A percentile compares a stretch with the other conserved stretches of the same genome.
Conservation (phyloP, 2,888 invertebrate genomes). For the Abscondita cerata region DNA sequence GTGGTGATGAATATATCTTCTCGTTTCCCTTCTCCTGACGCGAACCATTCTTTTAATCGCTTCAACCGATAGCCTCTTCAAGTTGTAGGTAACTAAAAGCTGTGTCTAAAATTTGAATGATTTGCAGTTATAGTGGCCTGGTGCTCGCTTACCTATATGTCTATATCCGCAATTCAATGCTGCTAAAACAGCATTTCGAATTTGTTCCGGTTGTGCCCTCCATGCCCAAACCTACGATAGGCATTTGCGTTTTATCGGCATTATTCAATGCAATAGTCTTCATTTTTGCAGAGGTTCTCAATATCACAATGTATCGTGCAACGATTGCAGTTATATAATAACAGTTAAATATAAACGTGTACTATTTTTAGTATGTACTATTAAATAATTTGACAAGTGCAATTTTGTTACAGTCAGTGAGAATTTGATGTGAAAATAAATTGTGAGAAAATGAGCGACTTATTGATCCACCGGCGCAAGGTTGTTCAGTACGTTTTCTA, state of each 20-base stretch:
- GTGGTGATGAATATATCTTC: constrained; percentile 80
- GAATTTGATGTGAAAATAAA: constrained; percentile 14
- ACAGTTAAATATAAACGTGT: too few relatives aligned
- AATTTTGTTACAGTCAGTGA: constrained; percentile 18
- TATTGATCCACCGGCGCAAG: constrained; percentile 10
- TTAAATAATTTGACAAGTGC: not conserved
- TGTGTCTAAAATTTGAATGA: constrained; percentile 65
- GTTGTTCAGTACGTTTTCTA: too few relatives aligned
- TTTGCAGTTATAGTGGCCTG: not conserved
- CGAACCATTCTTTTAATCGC: constrained; percentile 71
- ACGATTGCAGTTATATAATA: too few relatives aligned
- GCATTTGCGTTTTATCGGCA: constrained; percentile 66
- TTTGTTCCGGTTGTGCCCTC: constrained; percentile 72
- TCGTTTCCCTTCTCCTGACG: constrained; percentile 67
- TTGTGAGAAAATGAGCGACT: constrained; percentile 12
- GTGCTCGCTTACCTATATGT: constrained; percentile 68
- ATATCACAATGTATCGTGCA: too few relatives aligned
- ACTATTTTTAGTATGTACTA: too few relatives aligned
- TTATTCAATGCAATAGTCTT: constrained; percentile 60
- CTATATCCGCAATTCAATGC: constrained; percentile 76
- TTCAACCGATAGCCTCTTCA: constrained; percentile 79
- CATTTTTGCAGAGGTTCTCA: too few relatives aligned
- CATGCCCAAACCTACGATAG: constrained; percentile 77
- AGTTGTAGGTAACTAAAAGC: constrained; percentile 81
- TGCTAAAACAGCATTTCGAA: constrained; percentile 67